phyloP scores from a whole-genome alignment of 2,797 vertebrate species.

The Carapus acus region DNA sequence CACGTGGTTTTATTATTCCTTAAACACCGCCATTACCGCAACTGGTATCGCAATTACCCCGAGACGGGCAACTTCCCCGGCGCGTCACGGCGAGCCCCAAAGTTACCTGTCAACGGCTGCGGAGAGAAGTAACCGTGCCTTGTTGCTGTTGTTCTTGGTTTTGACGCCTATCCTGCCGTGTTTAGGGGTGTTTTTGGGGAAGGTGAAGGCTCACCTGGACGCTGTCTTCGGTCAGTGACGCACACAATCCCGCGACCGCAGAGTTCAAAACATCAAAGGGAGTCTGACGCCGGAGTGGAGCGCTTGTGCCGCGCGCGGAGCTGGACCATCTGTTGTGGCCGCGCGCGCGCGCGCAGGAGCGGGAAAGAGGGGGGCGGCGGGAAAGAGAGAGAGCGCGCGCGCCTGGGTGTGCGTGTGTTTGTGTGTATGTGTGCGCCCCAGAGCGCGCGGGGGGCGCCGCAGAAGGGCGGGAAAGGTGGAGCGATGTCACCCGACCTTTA shows the following conservation, averaged over 20 bases:
- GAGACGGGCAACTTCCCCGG: too few relatives aligned
- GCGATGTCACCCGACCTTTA: too few relatives aligned
- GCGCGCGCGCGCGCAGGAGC: constrained; percentile 41
- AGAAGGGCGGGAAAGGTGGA: too few relatives aligned
- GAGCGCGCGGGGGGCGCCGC: too few relatives aligned
- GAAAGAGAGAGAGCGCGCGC: constrained; percentile 1
- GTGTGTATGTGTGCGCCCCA: too few relatives aligned
- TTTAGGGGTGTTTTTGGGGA: constrained; percentile 6
- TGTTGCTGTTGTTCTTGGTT: not conserved
- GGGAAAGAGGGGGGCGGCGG: constrained; percentile 8
- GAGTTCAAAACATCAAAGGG: constrained; percentile 47
- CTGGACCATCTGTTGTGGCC: constrained; percentile 68
- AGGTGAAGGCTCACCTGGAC: constrained; percentile 63
- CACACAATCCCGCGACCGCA: constrained; percentile 51
- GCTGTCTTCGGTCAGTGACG: constrained; percentile 51
- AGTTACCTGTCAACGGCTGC: too few relatives aligned
- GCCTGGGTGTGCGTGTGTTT: not conserved
- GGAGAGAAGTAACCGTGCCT: too few relatives aligned
- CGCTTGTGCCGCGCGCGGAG: constrained; percentile 54
- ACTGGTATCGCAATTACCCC: too few relatives aligned
- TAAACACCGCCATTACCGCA: not conserved
- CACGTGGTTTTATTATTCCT: not conserved
- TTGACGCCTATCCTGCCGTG: constrained; percentile 13
- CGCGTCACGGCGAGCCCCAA: too few relatives aligned
- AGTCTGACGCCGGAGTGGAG: constrained; percentile 48